Percentiles rank a stretch among this genome's conserved stretches.
phyloP scores from a whole-genome alignment of 2,113 vertebrate genomes.

The Passer montanus region DNA sequence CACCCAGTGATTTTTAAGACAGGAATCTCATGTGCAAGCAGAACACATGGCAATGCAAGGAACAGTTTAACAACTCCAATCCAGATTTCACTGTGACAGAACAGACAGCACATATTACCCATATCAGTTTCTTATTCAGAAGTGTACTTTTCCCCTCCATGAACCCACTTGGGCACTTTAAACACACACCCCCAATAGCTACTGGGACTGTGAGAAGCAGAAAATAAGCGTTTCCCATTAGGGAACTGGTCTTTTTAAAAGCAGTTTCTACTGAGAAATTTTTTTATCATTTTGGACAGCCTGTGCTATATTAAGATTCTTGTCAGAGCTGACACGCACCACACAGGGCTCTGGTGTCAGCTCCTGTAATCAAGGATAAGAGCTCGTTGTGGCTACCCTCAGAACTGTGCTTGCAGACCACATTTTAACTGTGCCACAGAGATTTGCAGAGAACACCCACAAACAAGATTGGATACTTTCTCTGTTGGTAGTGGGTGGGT shows the following conservation, averaged over 20 bases:
- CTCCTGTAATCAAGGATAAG: conserved; percentile 7
- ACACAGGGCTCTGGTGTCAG: background rate
- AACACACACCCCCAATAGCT: conserved; percentile 34
- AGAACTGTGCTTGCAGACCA: conserved; percentile 34
- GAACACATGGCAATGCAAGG: background rate
- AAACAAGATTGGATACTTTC: background rate
- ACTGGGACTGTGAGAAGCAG: conserved; percentile 65
- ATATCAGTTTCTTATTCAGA: background rate
- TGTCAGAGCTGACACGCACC: conserved; percentile 3
- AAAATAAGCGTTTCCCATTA: conserved; percentile 35
- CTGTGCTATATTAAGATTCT: background rate
- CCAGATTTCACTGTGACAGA: background rate
- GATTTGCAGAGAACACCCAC: conserved; percentile 32
- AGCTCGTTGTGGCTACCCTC: conserved; percentile 35
- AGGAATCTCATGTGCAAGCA: background rate
- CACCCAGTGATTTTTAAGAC: background rate
- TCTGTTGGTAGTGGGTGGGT: background rate
- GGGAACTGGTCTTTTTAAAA: background rate
- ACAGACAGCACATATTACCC: background rate
- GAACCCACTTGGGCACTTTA: background rate
- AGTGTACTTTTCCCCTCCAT: background rate
- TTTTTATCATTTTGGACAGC: background rate
- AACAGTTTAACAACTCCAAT: background rate
- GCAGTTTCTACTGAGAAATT: background rate
- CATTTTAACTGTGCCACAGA: conserved; percentile 53